Evolutionary conservation across 2,888 invertebrate genomes (phyloP).

Genomic region (Tortrix viridana): DNA sequence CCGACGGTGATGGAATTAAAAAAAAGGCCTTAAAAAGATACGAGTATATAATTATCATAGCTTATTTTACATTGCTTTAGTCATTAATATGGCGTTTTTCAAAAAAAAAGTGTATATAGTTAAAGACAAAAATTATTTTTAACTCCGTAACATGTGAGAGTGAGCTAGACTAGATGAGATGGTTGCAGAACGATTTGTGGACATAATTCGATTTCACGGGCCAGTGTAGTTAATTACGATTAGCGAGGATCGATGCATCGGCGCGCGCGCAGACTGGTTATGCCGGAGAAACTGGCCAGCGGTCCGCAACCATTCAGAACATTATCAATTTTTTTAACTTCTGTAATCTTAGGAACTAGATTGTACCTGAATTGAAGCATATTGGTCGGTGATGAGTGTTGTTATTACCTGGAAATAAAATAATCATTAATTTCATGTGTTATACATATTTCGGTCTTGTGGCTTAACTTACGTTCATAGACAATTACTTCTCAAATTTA

Average conservation of each 20-base stretch:
- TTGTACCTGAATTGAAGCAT: conserved; percentile 20
- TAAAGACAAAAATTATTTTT: no score
- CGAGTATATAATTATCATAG: no score
- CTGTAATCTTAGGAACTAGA: background rate
- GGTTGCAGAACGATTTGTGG: conserved; percentile 65
- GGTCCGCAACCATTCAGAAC: conserved; percentile 70
- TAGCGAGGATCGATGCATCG: conserved; percentile 71
- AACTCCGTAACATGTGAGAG: conserved; percentile 14
- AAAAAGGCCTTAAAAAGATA: no score
- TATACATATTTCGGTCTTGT: no score
- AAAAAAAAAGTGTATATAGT: no score
- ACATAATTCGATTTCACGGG: conserved; percentile 74
- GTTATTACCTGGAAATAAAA: conserved; percentile 59
- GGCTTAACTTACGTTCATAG: no score
- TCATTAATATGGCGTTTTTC: no score
- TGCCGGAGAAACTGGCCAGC: conserved; percentile 71
- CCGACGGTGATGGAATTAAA: no score
- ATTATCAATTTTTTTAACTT: conserved; percentile 36
- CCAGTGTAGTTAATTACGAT: conserved; percentile 75
- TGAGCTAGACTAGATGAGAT: conserved; percentile 51
- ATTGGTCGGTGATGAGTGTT: conserved; percentile 3
- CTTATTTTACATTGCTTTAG: no score
- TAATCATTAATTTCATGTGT: background rate
- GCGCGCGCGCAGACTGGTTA: conserved; percentile 67
- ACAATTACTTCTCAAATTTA: no score